These are phyloP conservation scores for Sarcoramphus papa DNA, from an alignment of 2,797 vertebrate species.

Conservation along the genomic window DNA sequence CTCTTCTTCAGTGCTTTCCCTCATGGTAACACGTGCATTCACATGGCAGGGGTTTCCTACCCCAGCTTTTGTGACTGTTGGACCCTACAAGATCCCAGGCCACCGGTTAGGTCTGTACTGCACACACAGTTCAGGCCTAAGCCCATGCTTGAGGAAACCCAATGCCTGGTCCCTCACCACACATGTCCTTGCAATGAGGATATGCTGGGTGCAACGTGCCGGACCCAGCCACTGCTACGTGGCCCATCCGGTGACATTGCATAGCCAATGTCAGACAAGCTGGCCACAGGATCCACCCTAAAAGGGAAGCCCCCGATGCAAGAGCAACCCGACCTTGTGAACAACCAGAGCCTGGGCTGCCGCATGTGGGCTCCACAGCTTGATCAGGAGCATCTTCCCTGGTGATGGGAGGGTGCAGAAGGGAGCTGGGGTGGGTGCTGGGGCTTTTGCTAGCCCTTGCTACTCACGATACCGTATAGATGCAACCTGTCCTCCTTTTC, in stretches of 20 bases:
- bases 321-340: background rate
- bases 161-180: background rate
- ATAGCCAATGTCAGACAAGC: background rate
- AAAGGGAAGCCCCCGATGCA: background rate
- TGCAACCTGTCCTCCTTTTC: background rate
- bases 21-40: fast-evolving
- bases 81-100: background rate
- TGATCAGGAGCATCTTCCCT: background rate
- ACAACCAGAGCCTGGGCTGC: background rate
- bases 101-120: background rate
- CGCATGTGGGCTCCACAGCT: background rate
- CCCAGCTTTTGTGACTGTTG: background rate
- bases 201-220: background rate
- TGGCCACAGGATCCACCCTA: background rate
- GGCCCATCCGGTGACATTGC: background rate
- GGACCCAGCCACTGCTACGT: background rate
- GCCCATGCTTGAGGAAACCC: background rate
- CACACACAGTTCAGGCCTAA: background rate
- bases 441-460: background rate
- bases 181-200: background rate
- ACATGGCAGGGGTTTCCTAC: background rate
- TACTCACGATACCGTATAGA: background rate
- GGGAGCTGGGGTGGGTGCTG: too few species aligned
- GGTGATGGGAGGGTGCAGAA: background rate
- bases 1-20: background rate